Base-by-base conservation (phyloP, 2,113 vertebrate genomes). In the Eudorcas thomsonii region DNA sequence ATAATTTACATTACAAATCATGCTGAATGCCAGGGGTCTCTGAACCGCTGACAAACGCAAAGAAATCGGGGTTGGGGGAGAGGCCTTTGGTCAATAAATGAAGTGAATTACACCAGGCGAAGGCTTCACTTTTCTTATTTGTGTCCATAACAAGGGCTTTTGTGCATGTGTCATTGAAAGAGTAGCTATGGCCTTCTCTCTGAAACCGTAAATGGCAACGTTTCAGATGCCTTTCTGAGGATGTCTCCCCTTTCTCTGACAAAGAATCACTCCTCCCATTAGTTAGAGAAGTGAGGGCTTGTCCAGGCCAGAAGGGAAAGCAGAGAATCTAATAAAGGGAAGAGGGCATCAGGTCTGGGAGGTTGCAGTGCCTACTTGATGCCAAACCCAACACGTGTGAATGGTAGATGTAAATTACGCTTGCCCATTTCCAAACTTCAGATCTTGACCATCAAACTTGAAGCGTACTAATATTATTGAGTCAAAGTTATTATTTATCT, bases 1-100 rank as follows among this genome's bases (percentile, higher is more conserved):
- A 99, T 99, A 99, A 99, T 99, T 99, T 99, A 99, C 99, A 99
- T 99, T 99, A 99, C 99, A 99, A 99, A 99, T 99, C 99, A 99
- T 98, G 97, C 98, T 99, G 99, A 99, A 99, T 99, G 99, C 99
- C 99, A 99, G 99, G 99, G 99, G 99, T 99, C 99, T 99, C 98
- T 96, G 99, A 99, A 99, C 99, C 98, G 98, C 99, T 99, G 99
- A 99, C 99, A 99, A 98, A 98, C 25, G 98, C 97, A 90, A 87
- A 97, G 95, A 84, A 95, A 97, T 71, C 17, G 3, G n/a, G 95
- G 86, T 90, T 77, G 59, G 54, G 94, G 86, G 85, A 98, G 99
- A 99, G 87, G 87, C 91, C 83, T 92, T 94, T 81, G 99, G 98
- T 99, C 98, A 99, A 99, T 98, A 99, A 99, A 99, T 99, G 99